Conservation (phyloP, 2,113 vertebrate genomes). For the Apteryx mantelli region DNA sequence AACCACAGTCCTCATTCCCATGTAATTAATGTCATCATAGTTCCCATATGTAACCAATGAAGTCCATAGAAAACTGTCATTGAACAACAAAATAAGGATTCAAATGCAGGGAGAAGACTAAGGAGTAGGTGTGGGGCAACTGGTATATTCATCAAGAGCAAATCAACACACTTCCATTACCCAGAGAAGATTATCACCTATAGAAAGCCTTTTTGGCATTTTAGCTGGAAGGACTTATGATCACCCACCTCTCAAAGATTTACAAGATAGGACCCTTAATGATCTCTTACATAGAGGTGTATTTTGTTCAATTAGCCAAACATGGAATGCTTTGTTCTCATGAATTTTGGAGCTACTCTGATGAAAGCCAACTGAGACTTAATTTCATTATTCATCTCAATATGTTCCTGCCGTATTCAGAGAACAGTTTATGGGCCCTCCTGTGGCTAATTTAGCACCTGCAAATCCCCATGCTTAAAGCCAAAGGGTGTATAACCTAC, state of each 20-base stretch:
- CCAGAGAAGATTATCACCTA: neutral
- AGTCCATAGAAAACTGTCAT: neutral
- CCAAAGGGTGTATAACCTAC: neutral
- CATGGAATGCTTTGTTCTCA: constrained; percentile 4
- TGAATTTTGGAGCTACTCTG: constrained; percentile 29
- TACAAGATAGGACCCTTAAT: neutral
- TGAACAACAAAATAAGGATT: neutral
- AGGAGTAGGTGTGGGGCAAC: neutral
- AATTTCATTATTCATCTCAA: constrained; percentile 56
- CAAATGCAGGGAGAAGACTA: neutral
- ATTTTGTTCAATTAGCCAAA: constrained; percentile 10
- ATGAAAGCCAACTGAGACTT: constrained; percentile 33
- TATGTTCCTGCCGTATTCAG: constrained; percentile 19
- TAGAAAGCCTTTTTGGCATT: neutral
- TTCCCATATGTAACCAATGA: neutral
- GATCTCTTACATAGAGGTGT: neutral
- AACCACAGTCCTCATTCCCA: neutral
- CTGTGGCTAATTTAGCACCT: constrained; percentile 49
- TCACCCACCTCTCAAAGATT: neutral
- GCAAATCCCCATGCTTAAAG: neutral
- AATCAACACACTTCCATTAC: neutral
- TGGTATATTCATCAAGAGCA: neutral
- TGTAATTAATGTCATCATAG: neutral
- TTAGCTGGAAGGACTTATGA: neutral
- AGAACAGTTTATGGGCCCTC: constrained; percentile 1